These are phyloP conservation scores for Calameuta filiformis DNA, from an alignment of 2,888 invertebrate genomes.

Conservation along the genomic window DNA sequence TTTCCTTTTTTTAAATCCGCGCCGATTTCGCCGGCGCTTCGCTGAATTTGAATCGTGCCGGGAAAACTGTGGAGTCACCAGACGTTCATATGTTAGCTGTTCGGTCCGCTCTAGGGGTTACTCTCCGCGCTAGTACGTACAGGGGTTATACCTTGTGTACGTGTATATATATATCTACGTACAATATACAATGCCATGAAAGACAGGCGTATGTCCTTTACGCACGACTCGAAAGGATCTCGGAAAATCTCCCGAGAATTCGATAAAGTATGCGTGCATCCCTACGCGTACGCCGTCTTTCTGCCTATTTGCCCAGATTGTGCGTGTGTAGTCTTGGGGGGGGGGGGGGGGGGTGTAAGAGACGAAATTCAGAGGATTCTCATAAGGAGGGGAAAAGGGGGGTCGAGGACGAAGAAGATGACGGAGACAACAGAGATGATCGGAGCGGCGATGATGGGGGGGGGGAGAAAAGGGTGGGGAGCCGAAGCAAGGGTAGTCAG, in stretches of 20 bases:
- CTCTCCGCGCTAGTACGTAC: too few relatives aligned
- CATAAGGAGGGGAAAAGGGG: neutral
- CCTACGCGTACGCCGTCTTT: too few relatives aligned
- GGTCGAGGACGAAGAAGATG: conserved; percentile 13
- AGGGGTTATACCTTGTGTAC: too few relatives aligned
- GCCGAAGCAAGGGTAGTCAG: neutral
- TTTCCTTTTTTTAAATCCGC: conserved; percentile 59
- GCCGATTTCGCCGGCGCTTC: conserved; percentile 57
- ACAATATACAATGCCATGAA: too few relatives aligned
- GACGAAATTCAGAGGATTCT: conserved; percentile 12
- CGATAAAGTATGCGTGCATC: too few relatives aligned
- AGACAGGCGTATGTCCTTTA: too few relatives aligned
- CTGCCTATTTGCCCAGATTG: neutral
- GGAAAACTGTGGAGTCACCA: conserved; percentile 63
- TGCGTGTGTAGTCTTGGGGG: neutral
- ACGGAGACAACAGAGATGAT: conserved; percentile 4
- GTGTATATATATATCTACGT: too few relatives aligned
- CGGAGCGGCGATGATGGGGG: neutral
- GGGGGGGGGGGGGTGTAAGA: neutral
- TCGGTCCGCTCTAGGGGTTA: conserved; percentile 9
- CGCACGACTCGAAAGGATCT: too few relatives aligned
- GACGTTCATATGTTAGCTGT: conserved; percentile 64
- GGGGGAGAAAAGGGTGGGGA: neutral
- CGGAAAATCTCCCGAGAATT: too few relatives aligned
- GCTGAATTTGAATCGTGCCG: conserved; percentile 60